Conservation (phyloP, 2,888 invertebrate species). For the Mechanitis mazaeus region DNA sequence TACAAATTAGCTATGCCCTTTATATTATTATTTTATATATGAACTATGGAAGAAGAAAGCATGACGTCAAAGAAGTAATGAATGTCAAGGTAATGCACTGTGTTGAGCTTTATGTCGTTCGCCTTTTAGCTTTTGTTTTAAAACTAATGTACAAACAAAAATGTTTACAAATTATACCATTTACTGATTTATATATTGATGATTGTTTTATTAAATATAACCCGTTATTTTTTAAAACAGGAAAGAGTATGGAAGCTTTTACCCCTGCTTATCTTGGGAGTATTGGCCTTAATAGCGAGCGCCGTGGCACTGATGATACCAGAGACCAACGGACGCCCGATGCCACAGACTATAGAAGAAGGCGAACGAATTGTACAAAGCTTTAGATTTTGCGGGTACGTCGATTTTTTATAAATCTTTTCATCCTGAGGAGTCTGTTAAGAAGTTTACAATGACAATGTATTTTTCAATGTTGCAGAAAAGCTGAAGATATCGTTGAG, state of each 20-base stretch:
- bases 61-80: no score
- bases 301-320: constrained; percentile 47
- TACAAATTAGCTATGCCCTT: no score
- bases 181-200: no score
- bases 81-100: no score
- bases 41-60: no score
- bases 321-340: constrained; percentile 56
- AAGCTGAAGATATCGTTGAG: constrained; percentile 28
- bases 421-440: no score
- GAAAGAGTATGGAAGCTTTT: constrained; percentile 54
- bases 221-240: constrained; percentile 32
- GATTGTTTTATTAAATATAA: not conserved
- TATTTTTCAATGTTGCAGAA: constrained; percentile 30
- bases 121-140: no score
- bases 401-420: no score
- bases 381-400: constrained; percentile 51
- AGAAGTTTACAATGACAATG: not conserved
- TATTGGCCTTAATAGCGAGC: constrained; percentile 44
- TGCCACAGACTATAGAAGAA: constrained; percentile 65
- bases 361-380: constrained; percentile 54
- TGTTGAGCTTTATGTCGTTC: no score
- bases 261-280: constrained; percentile 55
- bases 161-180: no score
- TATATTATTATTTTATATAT: no score
- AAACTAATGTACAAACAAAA: no score